Evolutionary conservation across 2,797 vertebrate species (phyloP).

Genomic region (Phataginus tricuspis): DNA sequence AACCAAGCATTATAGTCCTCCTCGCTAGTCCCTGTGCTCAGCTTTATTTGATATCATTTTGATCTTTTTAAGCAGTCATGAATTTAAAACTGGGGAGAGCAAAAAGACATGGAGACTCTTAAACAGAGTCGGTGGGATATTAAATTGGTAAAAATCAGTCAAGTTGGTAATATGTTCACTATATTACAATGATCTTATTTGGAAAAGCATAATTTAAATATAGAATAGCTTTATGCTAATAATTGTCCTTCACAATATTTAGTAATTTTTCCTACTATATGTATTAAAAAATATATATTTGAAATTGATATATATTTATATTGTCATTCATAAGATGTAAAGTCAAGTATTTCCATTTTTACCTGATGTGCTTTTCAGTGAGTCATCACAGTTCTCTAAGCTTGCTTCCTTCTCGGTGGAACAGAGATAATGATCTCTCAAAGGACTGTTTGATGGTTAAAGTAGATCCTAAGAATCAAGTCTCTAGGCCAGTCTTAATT

Average conservation of each 20-base stretch:
- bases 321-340: background rate
- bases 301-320: background rate
- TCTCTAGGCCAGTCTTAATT: background rate
- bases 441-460: background rate
- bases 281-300: background rate
- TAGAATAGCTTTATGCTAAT: background rate
- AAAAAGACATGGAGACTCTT: background rate
- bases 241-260: background rate
- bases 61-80: background rate
- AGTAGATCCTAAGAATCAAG: background rate
- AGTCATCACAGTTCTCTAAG: background rate
- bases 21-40: background rate
- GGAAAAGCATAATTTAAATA: background rate
- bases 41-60: background rate
- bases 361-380: background rate
- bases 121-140: background rate
- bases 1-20: background rate
- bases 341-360: background rate
- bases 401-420: background rate
- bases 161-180: background rate
- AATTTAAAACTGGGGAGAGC: background rate
- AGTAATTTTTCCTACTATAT: background rate
- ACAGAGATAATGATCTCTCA: background rate
- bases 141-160: background rate
- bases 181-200: background rate